A percentile compares a stretch with the other conserved stretches of the same genome.
Conservation (phyloP, 2,797 vertebrate species). For the Gouania willdenowi region DNA sequence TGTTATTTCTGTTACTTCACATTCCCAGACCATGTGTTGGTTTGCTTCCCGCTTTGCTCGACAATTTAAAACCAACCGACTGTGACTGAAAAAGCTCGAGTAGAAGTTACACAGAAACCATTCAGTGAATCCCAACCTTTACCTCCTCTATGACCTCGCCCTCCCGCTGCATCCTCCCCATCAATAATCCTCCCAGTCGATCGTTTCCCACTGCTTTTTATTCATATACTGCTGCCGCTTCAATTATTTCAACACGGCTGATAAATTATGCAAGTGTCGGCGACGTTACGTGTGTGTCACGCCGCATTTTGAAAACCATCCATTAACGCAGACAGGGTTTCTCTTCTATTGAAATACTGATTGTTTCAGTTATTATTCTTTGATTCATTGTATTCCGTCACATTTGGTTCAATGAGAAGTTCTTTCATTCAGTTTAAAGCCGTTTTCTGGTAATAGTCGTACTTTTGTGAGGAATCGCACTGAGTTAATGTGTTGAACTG, state of each 20-base stretch:
- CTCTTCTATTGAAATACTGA: conserved; percentile 28
- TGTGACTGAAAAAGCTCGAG: conserved; percentile 59
- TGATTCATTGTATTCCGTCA: conserved; percentile 44
- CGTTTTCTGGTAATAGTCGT: conserved; percentile 27
- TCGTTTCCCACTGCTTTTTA: conserved; percentile 47
- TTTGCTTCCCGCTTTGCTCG: conserved; percentile 8
- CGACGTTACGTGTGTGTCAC: neutral
- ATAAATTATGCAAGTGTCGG: conserved; percentile 29
- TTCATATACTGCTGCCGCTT: conserved; percentile 28
- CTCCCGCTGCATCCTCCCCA: conserved; percentile 17
- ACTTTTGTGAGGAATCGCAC: conserved; percentile 4
- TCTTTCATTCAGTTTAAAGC: conserved; percentile 12
- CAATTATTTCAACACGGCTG: conserved; percentile 21
- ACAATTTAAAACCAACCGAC: conserved; percentile 67
- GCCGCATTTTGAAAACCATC: conserved; percentile 5
- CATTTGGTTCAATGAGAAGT: conserved; percentile 39
- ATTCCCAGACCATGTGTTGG: neutral
- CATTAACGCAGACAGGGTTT: conserved; percentile 3
- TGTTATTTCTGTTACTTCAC: conserved; percentile 1
- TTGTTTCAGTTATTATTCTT: conserved; percentile 38
- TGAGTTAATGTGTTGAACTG: conserved; percentile 30
- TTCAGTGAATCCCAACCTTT: conserved; percentile 45
- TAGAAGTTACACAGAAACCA: conserved; percentile 66
- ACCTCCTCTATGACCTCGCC: neutral
- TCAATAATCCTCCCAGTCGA: conserved; percentile 58